Evolutionary conservation across 1,140 invertebrate species (phyloP), one percentile per base, ranked within the genome.

Genomic region (Phymorhynchus buccinoides): DNA sequence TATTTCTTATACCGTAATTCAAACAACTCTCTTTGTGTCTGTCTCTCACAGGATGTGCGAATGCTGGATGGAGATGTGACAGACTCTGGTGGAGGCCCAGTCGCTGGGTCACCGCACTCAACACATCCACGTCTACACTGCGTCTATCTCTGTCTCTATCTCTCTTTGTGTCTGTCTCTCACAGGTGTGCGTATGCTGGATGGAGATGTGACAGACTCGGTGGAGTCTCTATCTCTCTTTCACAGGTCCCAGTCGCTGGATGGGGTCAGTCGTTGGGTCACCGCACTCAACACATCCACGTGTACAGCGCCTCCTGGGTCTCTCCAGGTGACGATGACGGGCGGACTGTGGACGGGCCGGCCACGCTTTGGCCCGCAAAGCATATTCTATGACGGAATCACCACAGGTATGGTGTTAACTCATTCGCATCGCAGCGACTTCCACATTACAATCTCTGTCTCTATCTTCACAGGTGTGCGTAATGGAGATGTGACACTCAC

Each of bases 231-330:
- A 12, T 22, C 48, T 52, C 7, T 7, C 9, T 52, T 7, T n/a
- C n/a, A n/a, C n/a, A n/a, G n/a, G n/a, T n/a, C n/a, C n/a, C n/a
- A n/a, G n/a, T n/a, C n/a, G n/a, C n/a, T 52, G 22, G 48, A 52
- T 52, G 48, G 73, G 39, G 32, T 0, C 95, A 97, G 85, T 98
- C 98, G 0, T 94, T 99, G 4, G 97, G 97, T 85, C 95, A 98
- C 42, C 99, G 99, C 94, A 96, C 97, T 35, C 96, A 99, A 91
- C 97, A 99, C 92, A 98, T 99, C 81, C 97, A 99, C 92, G 99
- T 99, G 89, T 99, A 99, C 93, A 98, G 97, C 91, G 98, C 98
- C 0, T 98, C 97, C 22, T 99, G 99, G 99, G 99, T 98, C 22
- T 93, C 93, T n/a, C n/a, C n/a, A n/a, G n/a, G n/a, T 30, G 91